Evolutionary conservation across 2,888 invertebrate species (phyloP).

Genomic region (Ceramica pisi): DNA sequence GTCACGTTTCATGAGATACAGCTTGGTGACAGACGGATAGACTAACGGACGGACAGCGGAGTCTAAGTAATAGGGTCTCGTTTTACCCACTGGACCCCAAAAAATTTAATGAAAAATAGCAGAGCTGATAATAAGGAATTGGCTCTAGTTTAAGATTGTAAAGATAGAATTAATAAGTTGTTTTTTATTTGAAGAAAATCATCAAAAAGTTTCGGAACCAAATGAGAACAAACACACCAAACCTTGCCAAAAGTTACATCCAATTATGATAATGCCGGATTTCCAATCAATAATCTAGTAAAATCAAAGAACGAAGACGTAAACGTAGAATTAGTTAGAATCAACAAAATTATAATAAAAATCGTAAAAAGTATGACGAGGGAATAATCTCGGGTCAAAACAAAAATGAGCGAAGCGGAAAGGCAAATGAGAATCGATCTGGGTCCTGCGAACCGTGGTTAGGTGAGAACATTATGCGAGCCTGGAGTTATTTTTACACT

Average conservation of each 20-base stretch:
- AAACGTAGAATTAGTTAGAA: slow-evolving; percentile 11
- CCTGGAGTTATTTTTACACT: slow-evolving; percentile 35
- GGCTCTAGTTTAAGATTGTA: too few relatives aligned
- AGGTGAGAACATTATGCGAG: slow-evolving; percentile 21
- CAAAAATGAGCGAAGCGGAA: slow-evolving; percentile 41
- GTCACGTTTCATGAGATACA: too few relatives aligned
- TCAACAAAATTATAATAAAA: slow-evolving; percentile 23
- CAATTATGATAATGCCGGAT: not conserved
- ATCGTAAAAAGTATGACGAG: slow-evolving; percentile 3
- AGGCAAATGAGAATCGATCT: slow-evolving; percentile 36
- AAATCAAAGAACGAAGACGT: not conserved
- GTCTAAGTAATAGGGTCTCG: too few relatives aligned
- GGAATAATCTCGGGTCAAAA: slow-evolving; percentile 25
- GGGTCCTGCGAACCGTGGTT: slow-evolving; percentile 8
- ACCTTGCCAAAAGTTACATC: too few relatives aligned
- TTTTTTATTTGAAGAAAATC: too few relatives aligned
- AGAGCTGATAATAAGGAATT: too few relatives aligned
- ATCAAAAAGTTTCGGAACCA: too few relatives aligned
- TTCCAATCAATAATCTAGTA: not conserved
- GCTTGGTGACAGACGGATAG: too few relatives aligned
- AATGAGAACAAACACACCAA: not conserved
- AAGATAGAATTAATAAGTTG: too few relatives aligned
- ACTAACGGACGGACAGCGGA: too few relatives aligned
- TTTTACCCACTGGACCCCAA: too few relatives aligned
- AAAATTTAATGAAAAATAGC: too few relatives aligned